Evolutionary conservation across 92 coral and sea anemone species (phyloP), one percentile per base, ranked within the genome.

Genomic region (Virgularia gustaviana): DNA sequence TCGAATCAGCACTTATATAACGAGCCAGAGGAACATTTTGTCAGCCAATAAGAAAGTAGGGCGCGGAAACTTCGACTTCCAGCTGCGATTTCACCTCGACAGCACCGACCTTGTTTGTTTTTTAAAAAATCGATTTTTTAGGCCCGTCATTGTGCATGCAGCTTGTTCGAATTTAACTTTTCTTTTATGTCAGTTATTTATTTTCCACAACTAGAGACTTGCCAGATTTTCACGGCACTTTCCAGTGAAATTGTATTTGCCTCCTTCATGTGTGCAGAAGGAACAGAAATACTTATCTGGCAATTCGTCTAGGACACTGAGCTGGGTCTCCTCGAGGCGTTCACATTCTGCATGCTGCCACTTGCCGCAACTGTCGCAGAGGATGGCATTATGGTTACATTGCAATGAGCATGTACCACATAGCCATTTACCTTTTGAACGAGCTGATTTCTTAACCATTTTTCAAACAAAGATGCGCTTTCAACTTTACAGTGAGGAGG

Each of bases 381-480:
- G 18, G 20, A 58, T 32, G 65, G 65, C 6, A 1, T 58, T 23
- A 58, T 58, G 38, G 33, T 58, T 58, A 23, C 36, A 58, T 23
- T 58, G 65, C 4, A 1, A 23, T 6, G 38, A 28, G 65, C 65
- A 58, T 28, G 41, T 32, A 29, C 65, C 65, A 32, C 65, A 58
- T 29, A 41, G 65, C 41, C 41, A 58, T 11, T 58, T 58, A 41
- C 65, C 11, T 23, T 58, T 58, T 1, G 65, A 1, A 29, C 37
- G 41, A 1, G 65, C 7, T 1, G 65, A 58, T 58, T 58, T 58
- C 33, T 41, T 58, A 28, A 58, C 65, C 38, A 58, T 58, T 58
- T 58, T 58, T 8, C 8, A 39, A 39, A 39, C n/a, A n/a, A n/a
- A n/a, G n/a, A n/a, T n/a, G n/a, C n/a, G n/a, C n/a, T n/a, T n/a